Evolutionary conservation across 2,113 vertebrate species (phyloP), one percentile per base, ranked within the genome.

Genomic region (Smithornis capensis): DNA sequence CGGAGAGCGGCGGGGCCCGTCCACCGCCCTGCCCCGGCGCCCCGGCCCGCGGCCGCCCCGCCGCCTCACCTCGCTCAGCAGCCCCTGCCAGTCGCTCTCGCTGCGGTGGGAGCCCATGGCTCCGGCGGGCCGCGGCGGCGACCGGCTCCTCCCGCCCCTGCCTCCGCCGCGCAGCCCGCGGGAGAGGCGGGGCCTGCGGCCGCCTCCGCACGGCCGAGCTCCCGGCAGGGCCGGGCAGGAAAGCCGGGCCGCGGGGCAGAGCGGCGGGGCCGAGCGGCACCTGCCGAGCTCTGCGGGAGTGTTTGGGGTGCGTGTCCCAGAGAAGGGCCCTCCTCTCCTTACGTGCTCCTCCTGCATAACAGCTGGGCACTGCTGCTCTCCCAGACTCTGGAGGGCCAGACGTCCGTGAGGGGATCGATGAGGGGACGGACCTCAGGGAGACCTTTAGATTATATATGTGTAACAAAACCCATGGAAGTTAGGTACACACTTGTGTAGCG

Each of bases 61-160:
- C 40, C 57, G 65, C 92, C 98, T 99, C 98, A 99, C 99, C 99
- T 99, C 99, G 95, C 97, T 98, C 83, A 99, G 97, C 96, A 99
- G 97, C 67, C 98, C 99, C 97, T 99, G 99, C 99, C 99, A 99
- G 96, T 99, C 99, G 95, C 98, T 98, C 96, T 99, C 99, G 90
- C 96, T 99, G 80, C 98, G 98, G 64, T 97, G 95, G 91, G 96
- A 94, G 86, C 98, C 97, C 99, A 99, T 99, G 95, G 94, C 90
- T 89, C 59, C 80, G 59, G 88, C 64, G 53, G 7, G 44, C 86
- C 71, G 37, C 55, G 28, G 56, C 74, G 62, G 22, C 57, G 14
- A 60, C 9, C 79, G 9, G 7, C 59, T 60, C 28, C 65, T 31
- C 65, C 77, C 40, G 52, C 55, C 67, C 47, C 67, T 42, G 87